Evolutionary conservation across 2,797 vertebrate genomes (phyloP).

Genomic region (Sebastes steindachneri): DNA sequence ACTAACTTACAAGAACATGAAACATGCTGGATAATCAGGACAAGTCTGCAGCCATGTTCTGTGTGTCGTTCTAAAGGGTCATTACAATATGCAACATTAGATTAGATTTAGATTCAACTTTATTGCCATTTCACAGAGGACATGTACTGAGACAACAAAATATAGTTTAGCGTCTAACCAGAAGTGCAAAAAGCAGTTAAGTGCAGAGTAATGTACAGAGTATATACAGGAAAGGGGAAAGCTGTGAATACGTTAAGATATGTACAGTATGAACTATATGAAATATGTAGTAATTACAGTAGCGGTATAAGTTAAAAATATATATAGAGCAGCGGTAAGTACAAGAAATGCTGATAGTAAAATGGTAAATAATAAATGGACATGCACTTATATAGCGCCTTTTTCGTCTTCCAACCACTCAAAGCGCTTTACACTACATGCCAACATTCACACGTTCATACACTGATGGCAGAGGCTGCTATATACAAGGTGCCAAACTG

Average conservation of each 20-base stretch:
- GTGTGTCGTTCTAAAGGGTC: neutral
- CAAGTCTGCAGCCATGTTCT: neutral
- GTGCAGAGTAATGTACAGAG: neutral
- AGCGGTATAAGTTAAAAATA: neutral
- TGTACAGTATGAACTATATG: neutral
- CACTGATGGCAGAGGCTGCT: too few relatives aligned
- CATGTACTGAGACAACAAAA: too few relatives aligned
- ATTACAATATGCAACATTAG: neutral
- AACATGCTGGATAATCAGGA: neutral
- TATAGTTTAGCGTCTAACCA: neutral
- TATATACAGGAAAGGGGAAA: neutral
- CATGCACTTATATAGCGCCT: too few relatives aligned
- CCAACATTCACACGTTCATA: too few relatives aligned
- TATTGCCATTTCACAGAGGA: neutral
- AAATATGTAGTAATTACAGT: neutral
- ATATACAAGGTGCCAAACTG: too few relatives aligned
- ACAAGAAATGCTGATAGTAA: neutral
- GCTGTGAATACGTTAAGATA: neutral
- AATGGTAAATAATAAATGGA: too few relatives aligned
- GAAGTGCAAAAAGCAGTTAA: neutral
- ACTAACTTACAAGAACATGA: neutral
- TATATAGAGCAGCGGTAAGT: neutral
- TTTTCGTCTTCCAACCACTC: too few relatives aligned
- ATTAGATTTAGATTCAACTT: neutral
- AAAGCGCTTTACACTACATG: too few relatives aligned